Conservation (phyloP, 2,113 vertebrate species). For the Takifugu bimaculatus region DNA sequence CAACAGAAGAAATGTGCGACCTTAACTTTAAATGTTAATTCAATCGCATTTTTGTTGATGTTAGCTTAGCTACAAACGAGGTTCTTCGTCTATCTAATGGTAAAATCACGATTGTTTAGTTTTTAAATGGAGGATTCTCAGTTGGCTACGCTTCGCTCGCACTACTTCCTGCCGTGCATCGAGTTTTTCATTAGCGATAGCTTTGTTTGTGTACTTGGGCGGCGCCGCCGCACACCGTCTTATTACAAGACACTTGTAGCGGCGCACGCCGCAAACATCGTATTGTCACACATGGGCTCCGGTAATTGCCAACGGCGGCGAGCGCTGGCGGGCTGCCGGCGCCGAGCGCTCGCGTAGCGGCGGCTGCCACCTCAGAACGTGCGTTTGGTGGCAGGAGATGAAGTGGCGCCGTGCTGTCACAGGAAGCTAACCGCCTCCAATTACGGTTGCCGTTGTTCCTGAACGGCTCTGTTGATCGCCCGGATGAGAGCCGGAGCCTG, state of each 20-base stretch:
- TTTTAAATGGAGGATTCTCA: too few species aligned
- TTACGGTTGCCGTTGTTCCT: slow-evolving; percentile 64
- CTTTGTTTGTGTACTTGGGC: slow-evolving; percentile 61
- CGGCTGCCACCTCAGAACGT: slow-evolving; percentile 63
- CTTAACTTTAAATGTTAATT: too few species aligned
- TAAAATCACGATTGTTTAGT: too few species aligned
- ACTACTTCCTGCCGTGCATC: slow-evolving; percentile 42
- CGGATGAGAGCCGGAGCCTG: slow-evolving; percentile 67
- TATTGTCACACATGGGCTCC: slow-evolving; percentile 74
- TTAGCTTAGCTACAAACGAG: too few species aligned
- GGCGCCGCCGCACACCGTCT: slow-evolving; percentile 55
- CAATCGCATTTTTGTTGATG: too few species aligned
- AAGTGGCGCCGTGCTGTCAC: slow-evolving; percentile 64
- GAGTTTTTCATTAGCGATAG: slow-evolving; percentile 57
- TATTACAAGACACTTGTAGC: slow-evolving; percentile 74
- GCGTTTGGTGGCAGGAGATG: slow-evolving; percentile 63
- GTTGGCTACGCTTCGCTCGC: not conserved
- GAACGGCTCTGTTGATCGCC: slow-evolving; percentile 70
- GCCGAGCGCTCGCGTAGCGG: slow-evolving; percentile 48
- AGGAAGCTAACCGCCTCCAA: slow-evolving; percentile 74
- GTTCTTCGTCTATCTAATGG: too few species aligned
- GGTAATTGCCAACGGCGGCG: slow-evolving; percentile 65
- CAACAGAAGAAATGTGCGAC: too few species aligned
- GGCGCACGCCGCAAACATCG: slow-evolving; percentile 67
- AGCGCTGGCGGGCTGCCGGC: slow-evolving; percentile 48